These are phyloP conservation scores for Phalacrocorax pelagicus DNA, from an alignment of 2,113 vertebrate genomes.

Conservation along the genomic window DNA sequence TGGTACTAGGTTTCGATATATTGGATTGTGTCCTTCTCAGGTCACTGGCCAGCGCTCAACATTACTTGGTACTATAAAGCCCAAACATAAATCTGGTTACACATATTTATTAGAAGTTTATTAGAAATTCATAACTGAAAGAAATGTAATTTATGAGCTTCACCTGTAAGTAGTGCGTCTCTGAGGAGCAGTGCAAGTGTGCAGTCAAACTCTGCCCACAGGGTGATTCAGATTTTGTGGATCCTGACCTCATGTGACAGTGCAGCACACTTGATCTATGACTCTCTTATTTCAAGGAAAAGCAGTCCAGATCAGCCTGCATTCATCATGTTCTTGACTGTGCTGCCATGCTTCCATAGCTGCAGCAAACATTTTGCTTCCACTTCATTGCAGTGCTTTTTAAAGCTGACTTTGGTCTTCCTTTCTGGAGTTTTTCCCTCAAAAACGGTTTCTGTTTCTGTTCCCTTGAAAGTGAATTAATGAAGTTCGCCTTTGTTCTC, in stretches of 20 bases:
- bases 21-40: background rate
- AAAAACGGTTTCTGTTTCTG: background rate
- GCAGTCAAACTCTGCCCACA: background rate
- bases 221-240: background rate
- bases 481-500: background rate
- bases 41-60: background rate
- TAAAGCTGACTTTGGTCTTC: background rate
- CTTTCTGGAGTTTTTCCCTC: background rate
- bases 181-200: background rate
- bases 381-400: background rate
- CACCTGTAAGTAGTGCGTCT: background rate
- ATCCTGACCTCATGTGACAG: background rate
- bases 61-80: background rate
- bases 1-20: background rate
- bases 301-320: background rate
- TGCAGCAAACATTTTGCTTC: background rate
- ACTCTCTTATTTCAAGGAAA: background rate
- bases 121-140: background rate
- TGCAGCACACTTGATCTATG: background rate
- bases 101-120: background rate
- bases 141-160: background rate
- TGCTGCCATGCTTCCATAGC: background rate
- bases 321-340: background rate
- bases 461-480: conserved; percentile 13
- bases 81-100: background rate